These are phyloP conservation scores for Tympanuchus pallidicinctus DNA, from an alignment of 2,113 vertebrate species.

Conservation along the genomic window DNA sequence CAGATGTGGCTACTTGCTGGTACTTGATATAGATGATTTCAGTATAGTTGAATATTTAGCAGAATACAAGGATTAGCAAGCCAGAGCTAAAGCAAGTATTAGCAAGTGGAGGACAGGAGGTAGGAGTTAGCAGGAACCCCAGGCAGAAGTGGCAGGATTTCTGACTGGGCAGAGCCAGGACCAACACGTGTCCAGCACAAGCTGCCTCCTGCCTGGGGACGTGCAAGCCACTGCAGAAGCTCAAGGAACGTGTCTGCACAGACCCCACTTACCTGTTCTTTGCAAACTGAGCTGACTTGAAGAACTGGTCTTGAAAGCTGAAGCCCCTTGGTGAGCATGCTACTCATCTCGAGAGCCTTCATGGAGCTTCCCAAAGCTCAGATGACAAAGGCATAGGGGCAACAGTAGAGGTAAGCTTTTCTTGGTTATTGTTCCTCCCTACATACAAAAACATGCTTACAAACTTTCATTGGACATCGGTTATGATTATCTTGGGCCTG, in stretches of 20 bases:
- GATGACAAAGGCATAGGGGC: background rate
- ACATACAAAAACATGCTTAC: background rate
- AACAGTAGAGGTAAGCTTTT: background rate
- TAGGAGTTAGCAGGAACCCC: background rate
- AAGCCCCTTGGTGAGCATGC: background rate
- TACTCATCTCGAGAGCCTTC: background rate
- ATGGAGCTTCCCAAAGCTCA: background rate
- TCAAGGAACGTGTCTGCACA: rapidly evolving
- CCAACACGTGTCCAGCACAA: background rate
- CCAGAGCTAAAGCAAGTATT: background rate
- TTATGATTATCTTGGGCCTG: background rate
- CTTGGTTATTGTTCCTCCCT: background rate
- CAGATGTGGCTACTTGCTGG: background rate
- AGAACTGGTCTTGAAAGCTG: background rate
- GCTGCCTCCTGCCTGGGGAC: background rate
- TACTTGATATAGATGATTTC: background rate
- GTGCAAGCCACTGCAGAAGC: background rate
- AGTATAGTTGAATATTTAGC: background rate
- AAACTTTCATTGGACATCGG: background rate
- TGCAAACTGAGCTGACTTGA: background rate
- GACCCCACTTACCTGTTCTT: background rate
- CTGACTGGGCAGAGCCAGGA: background rate
- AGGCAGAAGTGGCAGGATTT: background rate
- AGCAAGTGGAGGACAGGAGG: background rate
- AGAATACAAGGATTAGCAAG: background rate